These are phyloP conservation scores for Tipula unca DNA, from an alignment of 2,888 invertebrate genomes.

Conservation along the genomic window DNA sequence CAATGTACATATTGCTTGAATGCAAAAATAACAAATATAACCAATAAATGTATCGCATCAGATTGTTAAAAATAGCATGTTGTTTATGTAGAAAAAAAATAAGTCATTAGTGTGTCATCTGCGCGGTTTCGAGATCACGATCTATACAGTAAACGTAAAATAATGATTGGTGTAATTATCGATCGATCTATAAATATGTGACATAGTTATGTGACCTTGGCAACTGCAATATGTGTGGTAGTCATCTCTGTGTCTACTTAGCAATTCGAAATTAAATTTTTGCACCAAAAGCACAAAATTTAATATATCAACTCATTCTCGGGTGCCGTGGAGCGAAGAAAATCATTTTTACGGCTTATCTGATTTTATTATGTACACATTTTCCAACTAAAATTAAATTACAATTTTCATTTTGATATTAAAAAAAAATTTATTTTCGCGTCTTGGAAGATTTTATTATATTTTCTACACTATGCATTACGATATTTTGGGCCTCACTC, in stretches of 20 bases:
- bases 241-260: neutral
- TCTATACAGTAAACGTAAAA: neutral
- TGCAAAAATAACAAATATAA: neutral
- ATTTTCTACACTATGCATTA: no score
- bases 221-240: neutral
- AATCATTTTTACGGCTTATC: no score
- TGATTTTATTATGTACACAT: neutral
- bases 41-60: neutral
- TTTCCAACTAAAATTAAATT: neutral
- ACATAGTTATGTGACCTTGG: neutral
- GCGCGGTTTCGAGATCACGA: neutral
- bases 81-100: neutral
- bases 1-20: neutral
- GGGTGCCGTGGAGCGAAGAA: no score
- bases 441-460: no score
- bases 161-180: neutral
- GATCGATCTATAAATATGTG: neutral
- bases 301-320: no score
- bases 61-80: neutral
- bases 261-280: neutral
- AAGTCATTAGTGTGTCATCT: neutral
- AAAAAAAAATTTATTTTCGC: neutral
- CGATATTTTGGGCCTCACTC: no score
- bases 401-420: neutral
- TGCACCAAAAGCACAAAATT: no score